Base-by-base conservation (phyloP, 2,113 vertebrate genomes). In the Macrotis lagotis region DNA sequence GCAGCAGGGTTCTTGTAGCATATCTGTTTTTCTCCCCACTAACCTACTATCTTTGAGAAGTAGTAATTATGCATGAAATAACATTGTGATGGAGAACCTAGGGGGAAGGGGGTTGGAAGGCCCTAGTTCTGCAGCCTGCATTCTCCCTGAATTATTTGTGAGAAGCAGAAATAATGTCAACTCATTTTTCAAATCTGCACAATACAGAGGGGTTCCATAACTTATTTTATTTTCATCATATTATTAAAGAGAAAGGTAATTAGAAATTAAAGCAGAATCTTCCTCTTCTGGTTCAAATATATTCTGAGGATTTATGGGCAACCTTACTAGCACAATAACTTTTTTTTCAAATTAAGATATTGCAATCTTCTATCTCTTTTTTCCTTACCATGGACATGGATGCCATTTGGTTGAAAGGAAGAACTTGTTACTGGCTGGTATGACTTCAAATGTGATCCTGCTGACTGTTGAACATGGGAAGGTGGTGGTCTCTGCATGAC, bases 351-450 rank as follows among this genome's bases (percentile, higher is more conserved):
- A 90, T 59, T 50, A 3, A 50, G 50, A 50, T 12, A 55, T 47
- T 51, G 19, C 28, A 25, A 44, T 88, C 11, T 48, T 49, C 48
- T 55, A 83, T 44, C 44, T 24, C 19, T 24, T 83, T 83, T 24
- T 93, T 96, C 51, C 22, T 98, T 97, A 99, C 99, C 98, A 96
- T 99, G 98, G 52, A 98, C 97, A 6, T 98, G 98, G 96, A 98
- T 97, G 91, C 97, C 97, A 93, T 98, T 98, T 96, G 98, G 95
- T 53, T 98, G 98, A 94, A 98, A 97, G 91, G 98, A 96, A 94
- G 98, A 92, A 66, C 92, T 98, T 92, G 97, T 96, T 96, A 97
- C 95, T 48, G 98, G 89, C 51, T 98, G 98, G 91, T 98, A 98
- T 28, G 97, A 96, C 96, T 99, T 98, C 66, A 98, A 95, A 94